Base-by-base conservation (phyloP, 2,797 vertebrate species). In the Characodon lateralis region DNA sequence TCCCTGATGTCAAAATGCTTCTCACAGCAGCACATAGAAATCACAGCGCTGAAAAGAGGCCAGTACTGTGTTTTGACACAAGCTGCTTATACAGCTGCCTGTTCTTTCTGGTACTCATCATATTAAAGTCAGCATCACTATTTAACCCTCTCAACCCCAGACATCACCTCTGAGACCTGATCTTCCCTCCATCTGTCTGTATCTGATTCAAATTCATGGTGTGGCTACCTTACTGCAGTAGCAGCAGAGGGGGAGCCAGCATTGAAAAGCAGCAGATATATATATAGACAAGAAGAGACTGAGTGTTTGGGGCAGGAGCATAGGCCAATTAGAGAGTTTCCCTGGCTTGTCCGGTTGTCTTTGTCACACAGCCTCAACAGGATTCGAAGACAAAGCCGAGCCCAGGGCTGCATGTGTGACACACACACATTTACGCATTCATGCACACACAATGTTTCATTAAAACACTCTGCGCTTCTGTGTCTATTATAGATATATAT, bases 321-420 rank as follows among this genome's bases (percentile, higher is more conserved):
- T 6, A 48, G 91, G 91, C 92, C 93, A 94, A 94, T 94, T 92
- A 93, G 86, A 93, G 87, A 80, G 80, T 24, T 70, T 91, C 93
- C 89, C 84, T 77, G 61, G 89, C 89, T 91, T 35, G 81, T 91
- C 78, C 85, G 85, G 85, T 92, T 93, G 92, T 93, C 92, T 91
- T 83, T 22, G 84, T 88, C 88, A 78, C 88, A 92, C 92, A 84
- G 77, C 80, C 83, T 88, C 72, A 84, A 83, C 88, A 85, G 89
- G 79, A 91, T 77, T 73, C 78, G 86, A 86, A 85, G 88, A 89
- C 84, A 88, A 86, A 91, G 85, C 85, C 63, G 78, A 50, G 85
- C 88, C 84, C 82, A 78, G 61, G 78, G 83, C 82, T 76, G 14
- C 0, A 50, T 53, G 5, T 51, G 74, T 56, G 50, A 71, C 61